These are phyloP conservation scores for Nineta flava DNA, from an alignment of 2,888 invertebrate genomes.

Conservation along the genomic window DNA sequence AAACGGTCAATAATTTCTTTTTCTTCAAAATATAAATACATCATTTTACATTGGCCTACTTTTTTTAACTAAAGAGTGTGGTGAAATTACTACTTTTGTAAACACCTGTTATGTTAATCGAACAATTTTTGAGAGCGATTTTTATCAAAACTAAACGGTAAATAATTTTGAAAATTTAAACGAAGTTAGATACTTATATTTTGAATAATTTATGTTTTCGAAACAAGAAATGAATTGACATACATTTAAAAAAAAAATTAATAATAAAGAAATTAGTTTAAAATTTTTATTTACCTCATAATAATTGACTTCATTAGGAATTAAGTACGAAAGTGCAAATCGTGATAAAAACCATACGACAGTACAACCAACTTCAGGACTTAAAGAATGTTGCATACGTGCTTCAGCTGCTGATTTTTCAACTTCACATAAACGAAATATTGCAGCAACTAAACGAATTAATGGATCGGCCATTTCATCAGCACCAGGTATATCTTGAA, in stretches of 20 bases:
- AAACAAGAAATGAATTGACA: background rate
- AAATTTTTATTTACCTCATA: slow-evolving; percentile 32
- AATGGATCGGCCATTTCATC: slow-evolving; percentile 28
- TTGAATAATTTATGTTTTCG: slow-evolving; percentile 6
- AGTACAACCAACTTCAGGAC: slow-evolving; percentile 64
- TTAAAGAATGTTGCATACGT: slow-evolving; percentile 42
- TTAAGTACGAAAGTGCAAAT: slow-evolving; percentile 58
- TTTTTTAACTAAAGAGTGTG: too few species aligned
- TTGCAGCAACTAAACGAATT: slow-evolving; percentile 47
- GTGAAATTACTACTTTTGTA: too few species aligned
- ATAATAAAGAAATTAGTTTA: background rate
- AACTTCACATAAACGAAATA: slow-evolving; percentile 58
- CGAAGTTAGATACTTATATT: too few species aligned
- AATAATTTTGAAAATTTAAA: too few species aligned
- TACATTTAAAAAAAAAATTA: background rate
- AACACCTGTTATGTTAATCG: too few species aligned
- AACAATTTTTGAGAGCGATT: too few species aligned
- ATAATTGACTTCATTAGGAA: slow-evolving; percentile 43
- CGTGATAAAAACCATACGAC: slow-evolving; percentile 65
- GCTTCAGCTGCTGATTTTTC: slow-evolving; percentile 57
- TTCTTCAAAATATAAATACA: too few species aligned
- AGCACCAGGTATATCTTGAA: slow-evolving; percentile 27
- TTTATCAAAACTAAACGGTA: too few species aligned
- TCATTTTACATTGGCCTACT: too few species aligned
- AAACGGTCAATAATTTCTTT: too few species aligned